Evolutionary conservation across 2,888 invertebrate species (phyloP), one percentile per base, ranked within the genome.

Genomic region (Syritta pipiens): DNA sequence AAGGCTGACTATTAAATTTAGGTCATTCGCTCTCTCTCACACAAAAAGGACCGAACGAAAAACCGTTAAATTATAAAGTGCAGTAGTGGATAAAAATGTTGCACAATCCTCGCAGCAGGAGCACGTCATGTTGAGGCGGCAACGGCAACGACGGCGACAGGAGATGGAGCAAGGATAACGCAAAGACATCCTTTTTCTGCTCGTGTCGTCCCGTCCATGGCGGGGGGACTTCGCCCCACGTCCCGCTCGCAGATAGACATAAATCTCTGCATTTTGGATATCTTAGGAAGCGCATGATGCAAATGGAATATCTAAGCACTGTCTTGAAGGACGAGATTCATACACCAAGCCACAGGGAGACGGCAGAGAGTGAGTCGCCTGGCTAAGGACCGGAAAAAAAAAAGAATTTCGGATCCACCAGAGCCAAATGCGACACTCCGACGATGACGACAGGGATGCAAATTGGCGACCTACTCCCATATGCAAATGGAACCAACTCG

Each of bases 401-500:
- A 22, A 19, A n/a, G n/a, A n/a, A n/a, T n/a, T n/a, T n/a, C n/a
- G n/a, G n/a, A n/a, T n/a, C n/a, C n/a, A 3, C 14, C 7, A 1
- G 37, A 37, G 26, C 62, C 10, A 65, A 77, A 51, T 63, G 35
- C 42, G 71, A 68, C 53, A 42, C 17, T 12, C 14, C 19, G 26
- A 71, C 46, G 48, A 55, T 44, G 17, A 10, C 53, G 35, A 35
- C 24, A 57, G 24, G 62, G 48, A 72, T 77, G 72, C 72, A 79
- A 74, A 79, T 79, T 62, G 67, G 67, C 74, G 74, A 79, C 67
- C 79, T 74, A 68, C 79, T 79, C 57, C 55, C 79, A 74, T 79
- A 79, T 79, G 79, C 79, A 79, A 79, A 79, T 79, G 79, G 79
- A 74, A 68, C 67, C n/a, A n/a, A n/a, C n/a, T n/a, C n/a, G n/a